A percentile compares a stretch with the other conserved stretches of the same genome.
These are phyloP conservation scores for Popillia japonica DNA, from an alignment of 1,140 invertebrate genomes.

Conservation along the genomic window DNA sequence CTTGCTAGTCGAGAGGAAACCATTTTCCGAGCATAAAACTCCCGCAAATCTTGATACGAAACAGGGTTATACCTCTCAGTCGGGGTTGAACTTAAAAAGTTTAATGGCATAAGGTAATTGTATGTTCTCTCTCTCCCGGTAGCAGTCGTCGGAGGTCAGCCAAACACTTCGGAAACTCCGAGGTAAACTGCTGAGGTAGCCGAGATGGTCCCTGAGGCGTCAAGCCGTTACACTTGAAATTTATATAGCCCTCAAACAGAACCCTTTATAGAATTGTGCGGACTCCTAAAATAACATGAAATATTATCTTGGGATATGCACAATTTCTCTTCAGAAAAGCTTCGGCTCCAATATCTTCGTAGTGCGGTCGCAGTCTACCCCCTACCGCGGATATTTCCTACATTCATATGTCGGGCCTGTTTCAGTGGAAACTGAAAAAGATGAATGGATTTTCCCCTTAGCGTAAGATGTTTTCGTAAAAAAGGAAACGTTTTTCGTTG, in stretches of 20 bases:
- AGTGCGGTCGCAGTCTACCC: not conserved
- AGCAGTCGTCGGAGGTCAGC: not conserved
- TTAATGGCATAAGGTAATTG: slow-evolving; percentile 34
- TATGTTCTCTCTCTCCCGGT: not conserved
- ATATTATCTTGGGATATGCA: slow-evolving; percentile 30
- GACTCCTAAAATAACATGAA: slow-evolving; percentile 26
- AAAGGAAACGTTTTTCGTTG: not conserved
- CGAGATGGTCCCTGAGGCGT: slow-evolving; percentile 10
- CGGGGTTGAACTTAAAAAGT: slow-evolving; percentile 14
- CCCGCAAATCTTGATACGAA: slow-evolving; percentile 30
- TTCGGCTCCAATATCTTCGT: not conserved
- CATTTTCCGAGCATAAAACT: slow-evolving; percentile 30
- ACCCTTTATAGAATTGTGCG: slow-evolving; percentile 24
- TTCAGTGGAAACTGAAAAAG: not conserved
- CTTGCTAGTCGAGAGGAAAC: not conserved
- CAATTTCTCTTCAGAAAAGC: not conserved
- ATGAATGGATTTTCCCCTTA: not conserved
- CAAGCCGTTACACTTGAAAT: slow-evolving; percentile 27
- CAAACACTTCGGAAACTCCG: slow-evolving; percentile 19
- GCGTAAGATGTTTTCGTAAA: not conserved
- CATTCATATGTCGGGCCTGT: not conserved
- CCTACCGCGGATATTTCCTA: not conserved
- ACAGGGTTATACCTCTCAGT: slow-evolving; percentile 9
- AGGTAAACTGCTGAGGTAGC: not conserved
- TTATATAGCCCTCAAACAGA: slow-evolving; percentile 30